Evolutionary conservation across 2,797 vertebrate genomes (phyloP), one percentile per base, ranked within the genome.

Genomic region (Enteromius afrohamiltoni): DNA sequence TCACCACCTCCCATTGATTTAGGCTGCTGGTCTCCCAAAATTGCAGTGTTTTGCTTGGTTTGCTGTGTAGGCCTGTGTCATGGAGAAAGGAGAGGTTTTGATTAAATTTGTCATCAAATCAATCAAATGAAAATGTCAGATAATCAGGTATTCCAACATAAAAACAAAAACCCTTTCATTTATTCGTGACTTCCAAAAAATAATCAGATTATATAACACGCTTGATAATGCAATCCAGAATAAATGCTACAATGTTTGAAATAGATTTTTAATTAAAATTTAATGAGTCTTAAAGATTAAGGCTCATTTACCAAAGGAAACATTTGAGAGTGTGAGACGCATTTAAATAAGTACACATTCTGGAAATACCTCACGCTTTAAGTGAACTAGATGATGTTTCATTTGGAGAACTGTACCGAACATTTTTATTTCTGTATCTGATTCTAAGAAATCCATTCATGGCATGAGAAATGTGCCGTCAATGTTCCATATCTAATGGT

Each of bases 221-320:
- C 55, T 58, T 49, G 42, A 49, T 67, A 51, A 83, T 82, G 71
- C 45, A 21, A 60, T 6, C 10, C 16, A 13, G 14, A 77, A 60
- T 14, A 77, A 67, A 79, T 7, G 19, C 42, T 51, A 51, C 6
- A 51, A n/a, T 23, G 29, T 65, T 51, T 31, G 26, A 49, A 67
- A 67, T 67, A 49, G 60, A 79, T 79, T 79, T 76, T 64, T 78
- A 64, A 78, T 78, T 64, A 64, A 31, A 78, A 64, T 64, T 0
- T 67, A 67, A 67, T 79, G 62, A 67, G 62, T 49, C 45, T 79
- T 67, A 37, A 51, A 79, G 77, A 67, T 51, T 67, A 67, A 34
- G 60, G 34, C 29, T 65, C 62, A 65, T 34, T 79, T 79, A 79
- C 14, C 45, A 51, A 67, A 79, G 29, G 29, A 31, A 67, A 65